These are phyloP conservation scores for Macrobrachium rosenbergii DNA, from an alignment of 1,140 invertebrate species.

Conservation along the genomic window DNA sequence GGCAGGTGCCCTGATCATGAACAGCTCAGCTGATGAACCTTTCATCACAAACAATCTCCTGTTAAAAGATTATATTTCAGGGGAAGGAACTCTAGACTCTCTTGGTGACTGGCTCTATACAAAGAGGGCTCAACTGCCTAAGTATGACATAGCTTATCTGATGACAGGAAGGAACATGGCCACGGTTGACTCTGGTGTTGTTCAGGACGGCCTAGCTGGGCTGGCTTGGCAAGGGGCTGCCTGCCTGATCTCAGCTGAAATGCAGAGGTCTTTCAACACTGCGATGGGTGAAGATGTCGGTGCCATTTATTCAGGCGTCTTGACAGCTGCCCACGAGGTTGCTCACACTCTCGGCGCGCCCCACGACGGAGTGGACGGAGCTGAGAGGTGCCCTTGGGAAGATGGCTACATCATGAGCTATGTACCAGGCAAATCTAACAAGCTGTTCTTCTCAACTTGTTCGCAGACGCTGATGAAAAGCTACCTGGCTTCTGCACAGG, in stretches of 20 bases:
- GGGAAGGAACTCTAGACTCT: slow-evolving; percentile 47
- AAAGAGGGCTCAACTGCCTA: slow-evolving; percentile 35
- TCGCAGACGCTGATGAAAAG: slow-evolving; percentile 50
- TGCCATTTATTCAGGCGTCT: slow-evolving; percentile 64
- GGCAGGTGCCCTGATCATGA: slow-evolving; percentile 57
- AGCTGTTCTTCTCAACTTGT: slow-evolving; percentile 59
- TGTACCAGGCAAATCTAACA: slow-evolving; percentile 36
- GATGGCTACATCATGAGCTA: slow-evolving; percentile 67
- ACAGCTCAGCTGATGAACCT: slow-evolving; percentile 40
- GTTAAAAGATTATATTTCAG: slow-evolving; percentile 35
- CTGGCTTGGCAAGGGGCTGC: slow-evolving; percentile 32
- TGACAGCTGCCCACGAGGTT: slow-evolving; percentile 66
- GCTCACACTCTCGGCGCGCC: slow-evolving; percentile 66
- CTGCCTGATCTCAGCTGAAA: slow-evolving; percentile 38
- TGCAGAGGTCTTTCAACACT: slow-evolving; percentile 40
- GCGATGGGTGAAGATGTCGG: slow-evolving; percentile 65
- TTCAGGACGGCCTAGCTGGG: slow-evolving; percentile 42
- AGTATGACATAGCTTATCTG: slow-evolving; percentile 60
- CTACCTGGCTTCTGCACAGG: slow-evolving; percentile 9
- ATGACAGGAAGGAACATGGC: slow-evolving; percentile 61
- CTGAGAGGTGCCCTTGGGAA: slow-evolving; percentile 58
- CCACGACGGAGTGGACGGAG: slow-evolving; percentile 63
- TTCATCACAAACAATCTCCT: slow-evolving; percentile 59
- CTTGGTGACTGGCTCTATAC: slow-evolving; percentile 57
- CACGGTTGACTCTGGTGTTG: slow-evolving; percentile 29